phyloP scores from a whole-genome alignment of 1,140 invertebrate species.

The Megathymus violae region DNA sequence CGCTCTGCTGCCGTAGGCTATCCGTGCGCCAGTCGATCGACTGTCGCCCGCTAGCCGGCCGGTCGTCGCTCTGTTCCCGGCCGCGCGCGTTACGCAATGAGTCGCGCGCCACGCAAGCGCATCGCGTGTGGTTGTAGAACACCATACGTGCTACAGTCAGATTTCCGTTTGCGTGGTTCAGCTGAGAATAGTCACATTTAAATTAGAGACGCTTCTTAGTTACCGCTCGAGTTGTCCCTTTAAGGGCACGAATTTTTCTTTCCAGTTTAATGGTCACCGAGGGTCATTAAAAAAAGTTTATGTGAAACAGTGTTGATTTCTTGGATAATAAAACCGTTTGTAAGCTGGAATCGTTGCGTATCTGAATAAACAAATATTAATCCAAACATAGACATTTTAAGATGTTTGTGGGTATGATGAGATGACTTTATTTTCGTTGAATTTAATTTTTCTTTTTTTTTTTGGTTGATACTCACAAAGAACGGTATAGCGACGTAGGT shows the following conservation, averaged over 20 bases:
- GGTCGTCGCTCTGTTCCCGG: slow-evolving; percentile 33
- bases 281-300: too few species aligned
- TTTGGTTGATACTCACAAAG: slow-evolving; percentile 88
- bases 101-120: slow-evolving; percentile 85
- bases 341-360: too few species aligned
- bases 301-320: too few species aligned
- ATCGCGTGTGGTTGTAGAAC: slow-evolving; percentile 91
- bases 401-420: too few species aligned
- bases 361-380: too few species aligned
- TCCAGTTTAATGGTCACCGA: too few species aligned
- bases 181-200: slow-evolving; percentile 74
- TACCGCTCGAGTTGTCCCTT: too few species aligned
- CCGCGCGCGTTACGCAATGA: slow-evolving; percentile 47
- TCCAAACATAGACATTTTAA: too few species aligned
- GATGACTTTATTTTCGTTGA: too few species aligned
- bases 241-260: too few species aligned
- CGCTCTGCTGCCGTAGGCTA: slow-evolving; percentile 6
- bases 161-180: slow-evolving; percentile 80
- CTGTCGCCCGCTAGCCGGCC: slow-evolving; percentile 9
- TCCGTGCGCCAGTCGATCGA: slow-evolving; percentile 36
- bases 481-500: slow-evolving; percentile 88
- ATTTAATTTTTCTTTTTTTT: too few species aligned
- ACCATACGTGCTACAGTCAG: slow-evolving; percentile 86
- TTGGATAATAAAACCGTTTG: too few species aligned
- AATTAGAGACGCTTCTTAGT: background rate